These are phyloP conservation scores for Grammomys dolichurus DNA, from an alignment of 2,113 vertebrate genomes.

Conservation along the genomic window DNA sequence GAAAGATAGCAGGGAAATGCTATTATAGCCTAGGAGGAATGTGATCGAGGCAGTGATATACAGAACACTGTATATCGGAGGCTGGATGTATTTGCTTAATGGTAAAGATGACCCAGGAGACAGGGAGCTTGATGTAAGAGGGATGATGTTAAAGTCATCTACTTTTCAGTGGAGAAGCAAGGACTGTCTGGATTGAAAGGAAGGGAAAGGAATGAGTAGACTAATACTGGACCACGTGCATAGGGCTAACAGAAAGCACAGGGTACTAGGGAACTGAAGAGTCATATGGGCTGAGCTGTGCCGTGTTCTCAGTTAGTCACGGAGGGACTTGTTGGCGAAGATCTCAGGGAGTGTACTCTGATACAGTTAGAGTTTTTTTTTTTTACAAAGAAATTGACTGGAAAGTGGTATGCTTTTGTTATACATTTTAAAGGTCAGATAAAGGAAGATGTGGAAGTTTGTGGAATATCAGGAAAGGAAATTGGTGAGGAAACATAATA, in stretches of 20 bases:
- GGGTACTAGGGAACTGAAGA: not conserved
- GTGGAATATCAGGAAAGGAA: not conserved
- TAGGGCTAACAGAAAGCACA: not conserved
- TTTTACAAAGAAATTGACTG: not conserved
- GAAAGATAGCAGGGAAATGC: not conserved
- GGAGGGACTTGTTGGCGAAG: not conserved
- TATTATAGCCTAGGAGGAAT: not conserved
- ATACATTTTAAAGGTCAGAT: not conserved
- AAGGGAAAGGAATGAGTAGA: not conserved
- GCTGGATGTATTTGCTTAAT: not conserved
- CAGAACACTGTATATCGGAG: not conserved
- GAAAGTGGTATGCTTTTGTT: slow-evolving; percentile 24
- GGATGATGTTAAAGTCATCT: not conserved
- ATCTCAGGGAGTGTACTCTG: not conserved
- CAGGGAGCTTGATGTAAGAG: not conserved
- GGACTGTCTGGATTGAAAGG: not conserved
- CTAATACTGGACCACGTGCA: not conserved
- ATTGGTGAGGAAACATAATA: not conserved
- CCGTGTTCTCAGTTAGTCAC: not conserved
- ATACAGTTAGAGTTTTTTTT: not conserved
- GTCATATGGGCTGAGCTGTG: not conserved
- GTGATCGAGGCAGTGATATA: not conserved
- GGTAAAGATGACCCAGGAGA: not conserved
- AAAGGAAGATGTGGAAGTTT: not conserved
- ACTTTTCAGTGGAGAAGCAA: not conserved